Conservation (phyloP, 2,797 vertebrate genomes). For the Adrianichthys oophorus region DNA sequence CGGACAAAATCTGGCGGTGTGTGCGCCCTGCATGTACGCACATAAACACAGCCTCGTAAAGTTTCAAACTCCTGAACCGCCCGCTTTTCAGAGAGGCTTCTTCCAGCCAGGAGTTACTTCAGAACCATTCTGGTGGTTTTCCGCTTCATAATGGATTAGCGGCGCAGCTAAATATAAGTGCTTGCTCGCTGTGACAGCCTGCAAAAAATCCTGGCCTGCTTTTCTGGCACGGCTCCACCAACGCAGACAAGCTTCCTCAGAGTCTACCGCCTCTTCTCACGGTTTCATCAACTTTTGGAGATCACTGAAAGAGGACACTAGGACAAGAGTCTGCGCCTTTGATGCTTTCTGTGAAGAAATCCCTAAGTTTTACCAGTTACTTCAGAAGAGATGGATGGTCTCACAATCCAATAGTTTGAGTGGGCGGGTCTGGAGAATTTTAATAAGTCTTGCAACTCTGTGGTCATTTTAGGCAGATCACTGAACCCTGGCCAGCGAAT, state of each 20-base stretch:
- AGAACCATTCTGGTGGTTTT: constrained; percentile 62
- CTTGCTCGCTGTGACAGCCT: constrained; percentile 27
- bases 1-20: constrained; percentile 16
- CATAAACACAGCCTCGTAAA: constrained; percentile 53
- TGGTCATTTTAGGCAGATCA: too few species aligned
- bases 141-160: constrained; percentile 62
- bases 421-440: too few species aligned
- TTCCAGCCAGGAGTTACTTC: constrained; percentile 56
- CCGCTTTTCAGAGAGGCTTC: constrained; percentile 44
- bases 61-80: constrained; percentile 36
- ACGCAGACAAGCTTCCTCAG: not conserved
- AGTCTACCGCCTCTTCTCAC: constrained; percentile 27
- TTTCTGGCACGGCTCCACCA: constrained; percentile 6
- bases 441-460: too few species aligned
- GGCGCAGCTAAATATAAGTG: constrained; percentile 51
- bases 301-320: constrained; percentile 26
- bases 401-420: too few species aligned
- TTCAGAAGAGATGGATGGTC: too few species aligned
- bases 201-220: constrained; percentile 13
- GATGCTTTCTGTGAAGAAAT: not conserved
- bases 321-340: constrained; percentile 24
- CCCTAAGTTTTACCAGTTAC: too few species aligned
- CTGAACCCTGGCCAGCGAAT: too few species aligned
- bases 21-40: constrained; percentile 34
- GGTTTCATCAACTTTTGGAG: constrained; percentile 32